Conservation (phyloP, 2,113 vertebrate genomes). For the Amphiprion percula region DNA sequence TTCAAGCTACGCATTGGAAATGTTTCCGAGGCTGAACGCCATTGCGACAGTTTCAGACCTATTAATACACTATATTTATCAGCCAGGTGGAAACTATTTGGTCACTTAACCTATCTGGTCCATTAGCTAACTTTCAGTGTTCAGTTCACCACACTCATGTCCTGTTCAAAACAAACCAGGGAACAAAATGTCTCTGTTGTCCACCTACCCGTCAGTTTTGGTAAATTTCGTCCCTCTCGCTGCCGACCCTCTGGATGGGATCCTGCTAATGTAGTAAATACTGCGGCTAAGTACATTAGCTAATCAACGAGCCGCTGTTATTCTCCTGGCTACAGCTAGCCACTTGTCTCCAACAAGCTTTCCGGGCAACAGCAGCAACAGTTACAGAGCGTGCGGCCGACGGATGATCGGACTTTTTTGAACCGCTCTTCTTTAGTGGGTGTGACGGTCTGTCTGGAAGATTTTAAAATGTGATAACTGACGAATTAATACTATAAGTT, state of each 20-base stretch:
- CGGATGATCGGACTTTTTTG: slow-evolving; percentile 7
- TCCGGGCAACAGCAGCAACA: slow-evolving; percentile 59
- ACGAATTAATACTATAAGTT: fast-evolving
- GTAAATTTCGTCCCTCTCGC: slow-evolving; percentile 6
- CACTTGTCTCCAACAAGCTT: slow-evolving; percentile 59
- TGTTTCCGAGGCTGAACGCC: background rate
- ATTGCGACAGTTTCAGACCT: background rate
- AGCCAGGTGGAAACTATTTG: background rate
- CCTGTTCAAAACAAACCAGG: background rate
- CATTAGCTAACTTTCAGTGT: slow-evolving; percentile 27
- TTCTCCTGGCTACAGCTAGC: slow-evolving; percentile 21
- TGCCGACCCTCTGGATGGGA: background rate
- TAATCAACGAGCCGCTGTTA: background rate
- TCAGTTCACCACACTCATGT: background rate
- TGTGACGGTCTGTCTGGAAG: slow-evolving; percentile 22
- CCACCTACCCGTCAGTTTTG: slow-evolving; percentile 48
- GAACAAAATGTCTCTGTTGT: slow-evolving; percentile 8
- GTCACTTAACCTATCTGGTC: background rate
- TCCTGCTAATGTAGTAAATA: background rate
- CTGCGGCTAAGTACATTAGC: background rate
- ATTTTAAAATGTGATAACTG: background rate
- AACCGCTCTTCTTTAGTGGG: slow-evolving; percentile 25
- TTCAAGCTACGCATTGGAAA: background rate
- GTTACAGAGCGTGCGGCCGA: background rate
- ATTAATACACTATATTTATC: background rate